phyloP scores from a whole-genome alignment of 1,140 invertebrate genomes.

The Maconellicoccus hirsutus region DNA sequence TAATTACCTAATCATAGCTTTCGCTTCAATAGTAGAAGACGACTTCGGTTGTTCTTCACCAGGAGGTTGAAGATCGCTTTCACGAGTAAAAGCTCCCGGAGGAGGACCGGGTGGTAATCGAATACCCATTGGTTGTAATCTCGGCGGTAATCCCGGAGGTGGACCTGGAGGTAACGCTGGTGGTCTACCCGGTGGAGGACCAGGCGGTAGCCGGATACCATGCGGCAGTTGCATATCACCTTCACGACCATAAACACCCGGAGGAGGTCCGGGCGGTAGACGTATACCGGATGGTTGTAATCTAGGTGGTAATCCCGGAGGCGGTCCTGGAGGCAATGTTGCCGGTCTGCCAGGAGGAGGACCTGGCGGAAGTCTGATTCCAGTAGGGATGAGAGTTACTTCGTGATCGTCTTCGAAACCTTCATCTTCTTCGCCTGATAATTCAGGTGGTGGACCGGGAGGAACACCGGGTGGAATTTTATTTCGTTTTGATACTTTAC shows the following conservation, averaged over 20 bases:
- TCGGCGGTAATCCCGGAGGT: slow-evolving; percentile 42
- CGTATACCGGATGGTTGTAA: slow-evolving; percentile 41
- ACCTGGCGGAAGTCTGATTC: slow-evolving; percentile 29
- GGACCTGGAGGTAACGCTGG: slow-evolving; percentile 41
- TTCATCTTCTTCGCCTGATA: slow-evolving; percentile 50
- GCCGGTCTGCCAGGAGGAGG: slow-evolving; percentile 30
- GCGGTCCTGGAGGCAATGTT: slow-evolving; percentile 29
- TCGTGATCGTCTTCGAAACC: slow-evolving; percentile 26
- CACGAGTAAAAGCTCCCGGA: slow-evolving; percentile 49
- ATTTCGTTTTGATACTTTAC: slow-evolving; percentile 28
- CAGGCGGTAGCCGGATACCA: slow-evolving; percentile 45
- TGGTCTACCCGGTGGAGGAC: slow-evolving; percentile 49
- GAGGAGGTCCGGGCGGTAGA: slow-evolving; percentile 52
- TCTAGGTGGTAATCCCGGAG: slow-evolving; percentile 34
- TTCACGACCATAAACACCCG: slow-evolving; percentile 36
- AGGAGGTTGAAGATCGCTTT: slow-evolving; percentile 31
- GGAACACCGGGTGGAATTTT: slow-evolving; percentile 77
- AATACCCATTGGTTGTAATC: slow-evolving; percentile 32
- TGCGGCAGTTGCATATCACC: slow-evolving; percentile 30
- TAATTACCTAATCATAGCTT: slow-evolving; percentile 79
- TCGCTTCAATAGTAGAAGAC: slow-evolving; percentile 75
- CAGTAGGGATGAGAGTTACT: not conserved
- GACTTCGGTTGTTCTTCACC: slow-evolving; percentile 38
- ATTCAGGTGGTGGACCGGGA: slow-evolving; percentile 63
- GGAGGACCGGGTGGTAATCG: slow-evolving; percentile 50